Base-by-base conservation (phyloP, 92 coral and sea anemone species). In the Zoanthus solanderi region DNA sequence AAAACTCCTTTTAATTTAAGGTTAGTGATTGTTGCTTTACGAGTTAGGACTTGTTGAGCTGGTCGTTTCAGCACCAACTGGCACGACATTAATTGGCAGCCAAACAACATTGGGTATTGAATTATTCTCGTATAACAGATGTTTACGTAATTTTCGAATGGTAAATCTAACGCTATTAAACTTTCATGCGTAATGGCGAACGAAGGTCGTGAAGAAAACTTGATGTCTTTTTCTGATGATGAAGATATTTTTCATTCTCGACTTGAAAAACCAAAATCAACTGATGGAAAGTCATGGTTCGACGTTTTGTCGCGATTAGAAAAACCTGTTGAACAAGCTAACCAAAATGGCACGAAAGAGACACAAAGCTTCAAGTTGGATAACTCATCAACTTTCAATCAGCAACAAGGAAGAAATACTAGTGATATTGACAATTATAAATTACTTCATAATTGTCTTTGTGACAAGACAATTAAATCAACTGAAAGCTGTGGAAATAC, bases 181-280 rank as follows among this genome's bases (percentile, higher is more conserved):
- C 44, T 46, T 23, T 77, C 52, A 28, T 48, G 63, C 61, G 63
- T 15, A 30, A 90, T 90, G 93, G 91, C 76, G 54, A 45, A 87
- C 34, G 84, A 76, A 80, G 77, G 54, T 0, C 71, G 88, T 13
- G 50, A 79, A 53, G 92, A 83, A 31, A 63, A 95, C 76, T 80
- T 95, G 32, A 95, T 95, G 92, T 84, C 91, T 11, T 95, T 95
- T 76, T 87, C 92, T 11, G 94, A 94, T 78, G 97, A 94, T 54
- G 95, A 92, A 53, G 94, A 91, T 37, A 91, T 79, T 48, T 85
- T 85, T 12, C 71, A 53, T 66, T 52, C 78, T 32, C 75, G 67
- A 42, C 37, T 44, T 45, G 23, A 61, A 28, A 89, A 32, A 12
- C 81, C 98, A 16, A 65, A 63, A 50, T 57, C 75, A 54, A 45